Evolutionary conservation across 2,888 invertebrate genomes (phyloP), one percentile per base, ranked within the genome.

Genomic region (Caenorhabditis doughertyi): DNA sequence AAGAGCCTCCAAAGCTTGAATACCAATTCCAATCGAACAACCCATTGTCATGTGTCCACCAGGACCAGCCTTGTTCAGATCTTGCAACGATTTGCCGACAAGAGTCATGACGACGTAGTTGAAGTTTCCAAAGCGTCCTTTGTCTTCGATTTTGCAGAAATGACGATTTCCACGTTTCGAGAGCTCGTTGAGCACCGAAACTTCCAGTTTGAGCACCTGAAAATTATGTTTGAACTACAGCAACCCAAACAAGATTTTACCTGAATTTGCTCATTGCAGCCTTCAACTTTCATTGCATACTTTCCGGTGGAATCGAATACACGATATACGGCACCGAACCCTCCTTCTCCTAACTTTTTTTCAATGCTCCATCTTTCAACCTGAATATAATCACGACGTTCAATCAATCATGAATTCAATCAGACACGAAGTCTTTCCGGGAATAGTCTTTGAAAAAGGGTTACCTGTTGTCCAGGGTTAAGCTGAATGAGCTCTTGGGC

Each of bases 311-410:
- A 21, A 58, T 89, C 89, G 35, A 70, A 68, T 16, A 85, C 85
- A 42, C 85, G 85, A 83, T 89, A 89, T 60, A 89, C 90, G 62
- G 89, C 89, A 47, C 85, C 85, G 76, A 89, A 89, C 7, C 86
- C 88, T 73, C 89, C 89, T 71, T 88, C 89, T 79, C 89, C 89
- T 53, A 89, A 80, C 74, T 89, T 89, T 84, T 89, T 89, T 27
- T 84, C 83, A 70, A 89, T 88, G 11, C 76, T 85, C 89, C 89
- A 88, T 49, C 89, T 84, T 44, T 89, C 89, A 53, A 89, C 86
- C 74, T n/a, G n/a, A n/a, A n/a, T n/a, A n/a, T n/a, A n/a, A n/a
- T n/a, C n/a, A n/a, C n/a, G n/a, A n/a, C n/a, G n/a, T n/a, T n/a
- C n/a, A n/a, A n/a, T n/a, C n/a, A n/a, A n/a, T n/a, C n/a, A n/a